Evolutionary conservation across 2,113 vertebrate species (phyloP).

Genomic region (Callochromis pleurospilus): DNA sequence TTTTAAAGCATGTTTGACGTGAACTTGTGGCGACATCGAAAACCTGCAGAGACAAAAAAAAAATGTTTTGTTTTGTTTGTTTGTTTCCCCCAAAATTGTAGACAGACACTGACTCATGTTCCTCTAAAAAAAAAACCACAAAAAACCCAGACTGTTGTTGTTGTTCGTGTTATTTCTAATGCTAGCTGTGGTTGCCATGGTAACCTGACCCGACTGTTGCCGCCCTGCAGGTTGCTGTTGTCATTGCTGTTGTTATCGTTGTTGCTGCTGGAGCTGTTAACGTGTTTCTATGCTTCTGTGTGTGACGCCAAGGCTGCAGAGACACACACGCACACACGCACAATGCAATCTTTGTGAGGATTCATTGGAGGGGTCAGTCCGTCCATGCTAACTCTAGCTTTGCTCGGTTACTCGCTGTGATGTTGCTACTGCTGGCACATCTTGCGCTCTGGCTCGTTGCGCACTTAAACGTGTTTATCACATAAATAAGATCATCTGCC

Average conservation of each 20-base stretch:
- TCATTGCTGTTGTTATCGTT: background rate
- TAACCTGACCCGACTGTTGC: slow-evolving; percentile 52
- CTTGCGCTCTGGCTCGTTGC: background rate
- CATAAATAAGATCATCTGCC: background rate
- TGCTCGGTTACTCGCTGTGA: background rate
- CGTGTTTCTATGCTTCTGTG: slow-evolving; percentile 29
- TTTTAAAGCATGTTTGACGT: background rate
- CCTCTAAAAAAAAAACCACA: background rate
- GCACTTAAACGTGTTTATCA: background rate
- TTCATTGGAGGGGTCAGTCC: rapidly evolving
- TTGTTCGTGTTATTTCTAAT: background rate
- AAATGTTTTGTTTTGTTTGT: background rate
- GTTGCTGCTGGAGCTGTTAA: slow-evolving; percentile 21
- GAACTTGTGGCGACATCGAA: background rate
- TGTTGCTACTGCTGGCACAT: background rate
- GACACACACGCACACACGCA: background rate
- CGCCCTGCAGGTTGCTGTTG: slow-evolving; percentile 8
- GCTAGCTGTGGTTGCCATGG: slow-evolving; percentile 34
- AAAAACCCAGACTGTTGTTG: background rate
- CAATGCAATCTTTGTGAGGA: background rate
- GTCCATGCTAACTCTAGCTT: background rate
- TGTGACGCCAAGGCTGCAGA: background rate
- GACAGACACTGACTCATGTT: background rate
- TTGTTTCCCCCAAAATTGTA: background rate
- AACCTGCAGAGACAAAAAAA: background rate